A percentile compares a stretch with the other conserved stretches of the same genome.
Evolutionary conservation across 2,888 invertebrate genomes (phyloP).

Genomic region (Boloria selene): DNA sequence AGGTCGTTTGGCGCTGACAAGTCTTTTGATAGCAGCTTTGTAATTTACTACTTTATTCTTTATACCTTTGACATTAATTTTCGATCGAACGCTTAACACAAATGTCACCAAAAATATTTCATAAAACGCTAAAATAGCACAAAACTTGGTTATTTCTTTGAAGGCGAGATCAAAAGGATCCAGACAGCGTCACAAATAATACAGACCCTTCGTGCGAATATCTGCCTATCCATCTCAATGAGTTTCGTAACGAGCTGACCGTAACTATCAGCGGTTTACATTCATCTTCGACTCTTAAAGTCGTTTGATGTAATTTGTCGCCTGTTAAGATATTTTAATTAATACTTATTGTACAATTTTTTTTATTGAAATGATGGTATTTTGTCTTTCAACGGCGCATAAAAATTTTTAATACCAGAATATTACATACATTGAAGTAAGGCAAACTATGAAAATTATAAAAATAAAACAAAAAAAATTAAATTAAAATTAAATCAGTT

Average conservation of each 20-base stretch:
- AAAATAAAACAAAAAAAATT: too few species aligned
- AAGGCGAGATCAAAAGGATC: slow-evolving; percentile 20
- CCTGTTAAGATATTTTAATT: neutral
- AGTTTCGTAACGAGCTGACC: slow-evolving; percentile 24
- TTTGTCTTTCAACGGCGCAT: too few species aligned
- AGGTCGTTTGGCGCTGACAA: too few species aligned
- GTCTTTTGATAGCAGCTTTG: too few species aligned
- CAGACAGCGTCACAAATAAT: slow-evolving; percentile 21
- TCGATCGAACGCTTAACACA: neutral
- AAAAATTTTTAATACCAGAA: too few species aligned
- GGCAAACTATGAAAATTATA: too few species aligned
- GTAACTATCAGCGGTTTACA: slow-evolving; percentile 11
- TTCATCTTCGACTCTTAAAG: slow-evolving; percentile 13
- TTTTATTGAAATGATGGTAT: neutral
- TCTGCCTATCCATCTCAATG: slow-evolving; percentile 18
- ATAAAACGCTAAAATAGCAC: slow-evolving; percentile 6
- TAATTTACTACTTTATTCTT: slow-evolving; percentile 4
- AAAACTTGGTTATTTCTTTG: slow-evolving; percentile 11
- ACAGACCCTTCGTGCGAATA: slow-evolving; percentile 13
- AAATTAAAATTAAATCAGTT: too few species aligned
- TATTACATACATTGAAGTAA: too few species aligned
- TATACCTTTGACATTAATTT: neutral
- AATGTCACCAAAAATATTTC: neutral
- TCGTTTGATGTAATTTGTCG: neutral
- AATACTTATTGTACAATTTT: neutral